Conservation (phyloP, 2,797 vertebrate species). For the Loriculus beryllinus region DNA sequence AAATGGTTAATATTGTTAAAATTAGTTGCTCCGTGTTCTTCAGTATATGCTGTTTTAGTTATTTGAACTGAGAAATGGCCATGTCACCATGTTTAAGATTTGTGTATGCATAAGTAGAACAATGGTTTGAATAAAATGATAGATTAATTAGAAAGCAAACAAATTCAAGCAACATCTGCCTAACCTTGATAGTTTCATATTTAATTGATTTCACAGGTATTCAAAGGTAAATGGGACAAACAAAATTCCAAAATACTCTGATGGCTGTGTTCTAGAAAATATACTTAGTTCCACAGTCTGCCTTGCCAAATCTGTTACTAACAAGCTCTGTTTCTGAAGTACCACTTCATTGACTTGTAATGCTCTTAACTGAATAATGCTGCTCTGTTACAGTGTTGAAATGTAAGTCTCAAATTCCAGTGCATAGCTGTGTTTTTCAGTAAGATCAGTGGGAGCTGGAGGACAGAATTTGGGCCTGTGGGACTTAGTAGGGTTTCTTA, state of each 20-base stretch:
- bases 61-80: not conserved
- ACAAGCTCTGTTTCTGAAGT: not conserved
- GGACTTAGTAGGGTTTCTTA: not conserved
- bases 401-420: not conserved
- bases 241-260: not conserved
- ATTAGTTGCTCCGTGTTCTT: not conserved
- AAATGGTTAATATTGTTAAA: not conserved
- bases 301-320: not conserved
- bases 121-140: not conserved
- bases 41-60: not conserved
- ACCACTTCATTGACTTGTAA: not conserved
- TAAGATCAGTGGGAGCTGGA: not conserved
- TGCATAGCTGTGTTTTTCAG: not conserved
- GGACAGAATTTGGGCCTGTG: not conserved
- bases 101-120: not conserved
- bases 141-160: not conserved
- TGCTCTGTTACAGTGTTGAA: conserved; percentile 6
- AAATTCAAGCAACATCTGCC: not conserved
- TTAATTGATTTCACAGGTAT: not conserved
- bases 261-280: not conserved
- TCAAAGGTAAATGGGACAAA: not conserved
- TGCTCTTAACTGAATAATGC: not conserved
- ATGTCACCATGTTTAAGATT: not conserved
- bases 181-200: not conserved
- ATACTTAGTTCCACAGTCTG: not conserved